Percentiles rank a stretch among this genome's conserved stretches.
These are phyloP conservation scores for Ploceus nigricollis DNA, from an alignment of 2,113 vertebrate genomes.

Conservation along the genomic window DNA sequence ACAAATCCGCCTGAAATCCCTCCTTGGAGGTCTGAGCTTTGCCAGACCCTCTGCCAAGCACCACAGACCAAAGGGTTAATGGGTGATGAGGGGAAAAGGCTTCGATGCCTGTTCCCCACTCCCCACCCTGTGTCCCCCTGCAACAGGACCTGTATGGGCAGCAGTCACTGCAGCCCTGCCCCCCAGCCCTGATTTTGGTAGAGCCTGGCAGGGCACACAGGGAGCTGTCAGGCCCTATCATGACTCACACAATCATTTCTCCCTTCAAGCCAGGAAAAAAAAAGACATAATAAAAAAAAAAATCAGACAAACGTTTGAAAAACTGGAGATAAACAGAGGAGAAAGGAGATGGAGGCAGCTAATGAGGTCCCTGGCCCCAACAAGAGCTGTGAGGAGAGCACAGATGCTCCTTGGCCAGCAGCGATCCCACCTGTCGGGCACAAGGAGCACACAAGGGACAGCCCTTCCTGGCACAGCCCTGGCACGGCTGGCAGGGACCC, in stretches of 20 bases:
- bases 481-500: neutral
- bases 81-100: neutral
- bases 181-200: accelerated
- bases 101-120: neutral
- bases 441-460: neutral
- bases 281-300: neutral
- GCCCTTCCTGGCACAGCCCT: neutral
- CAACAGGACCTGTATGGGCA: neutral
- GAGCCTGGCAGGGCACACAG: neutral
- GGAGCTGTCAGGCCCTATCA: conserved; percentile 15
- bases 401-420: neutral
- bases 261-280: neutral
- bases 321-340: neutral
- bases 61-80: neutral
- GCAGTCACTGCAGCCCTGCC: neutral
- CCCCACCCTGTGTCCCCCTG: accelerated
- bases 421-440: neutral
- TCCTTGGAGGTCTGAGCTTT: neutral
- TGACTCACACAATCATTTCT: neutral
- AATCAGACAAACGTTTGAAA: neutral
- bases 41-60: neutral
- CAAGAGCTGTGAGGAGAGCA: neutral
- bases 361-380: neutral
- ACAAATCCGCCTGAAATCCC: neutral
- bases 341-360: neutral